Base-by-base conservation (phyloP, 2,113 vertebrate species). In the Myocastor coypus region DNA sequence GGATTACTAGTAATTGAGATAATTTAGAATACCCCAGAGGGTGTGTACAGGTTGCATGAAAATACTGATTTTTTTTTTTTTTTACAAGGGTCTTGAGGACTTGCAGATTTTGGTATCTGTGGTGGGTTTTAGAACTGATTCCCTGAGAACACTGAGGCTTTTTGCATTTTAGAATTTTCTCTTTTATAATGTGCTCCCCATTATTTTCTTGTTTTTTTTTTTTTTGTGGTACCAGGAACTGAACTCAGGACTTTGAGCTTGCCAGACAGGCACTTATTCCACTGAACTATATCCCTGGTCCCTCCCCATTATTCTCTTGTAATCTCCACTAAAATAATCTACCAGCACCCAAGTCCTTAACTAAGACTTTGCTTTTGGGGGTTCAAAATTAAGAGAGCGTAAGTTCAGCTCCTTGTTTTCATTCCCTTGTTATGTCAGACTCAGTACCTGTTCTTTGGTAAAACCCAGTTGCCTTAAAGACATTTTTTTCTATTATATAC, bases 401-500 rank as follows among this genome's bases (percentile, higher is more conserved):
- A 78, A 75, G 32, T 80, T 40, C 22, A 30, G 68, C 17, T 96
- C 57, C 34, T 94, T 78, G 13, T 88, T 94, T 88, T 94, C 28
- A 78, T 59, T 82, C 46, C 24, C 28, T 30, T 91, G 59, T 86
- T 16, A 59, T 88, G 19, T 83, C 55, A 83, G 46, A 52, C 66
- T 78, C 81, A 88, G 52, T 73, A 82, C 26, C 50, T 78, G 30
- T 14, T 95, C 42, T 73, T 94, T 50, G 66, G 73, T 78, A 85
- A 91, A 94, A 87, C 85, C 30, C 28, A 75, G 13, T 90, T 52
- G 59, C 28, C 52, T 20, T 16, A 42, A 88, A 59, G 46, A n/a
- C 17, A 37, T 28, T 52, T 78, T 78, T 87, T 30, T 50, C 88
- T 68, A 66, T 55, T 83, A 66, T 19, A 69, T 42, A 42, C 17